Evolutionary conservation across 2,797 vertebrate genomes (phyloP).

Genomic region (Merluccius polli): DNA sequence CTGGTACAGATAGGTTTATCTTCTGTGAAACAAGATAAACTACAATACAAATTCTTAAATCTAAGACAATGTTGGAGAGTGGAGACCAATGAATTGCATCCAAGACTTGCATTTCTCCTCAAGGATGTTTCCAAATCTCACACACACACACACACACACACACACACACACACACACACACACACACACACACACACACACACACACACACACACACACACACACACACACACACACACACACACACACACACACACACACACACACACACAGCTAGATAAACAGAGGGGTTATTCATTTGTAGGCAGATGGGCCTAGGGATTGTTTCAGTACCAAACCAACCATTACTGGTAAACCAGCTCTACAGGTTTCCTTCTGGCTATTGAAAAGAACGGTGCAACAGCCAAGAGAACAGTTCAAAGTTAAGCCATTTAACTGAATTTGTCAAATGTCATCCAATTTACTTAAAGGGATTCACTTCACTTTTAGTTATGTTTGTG

Average conservation of each 20-base stretch:
- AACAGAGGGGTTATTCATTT: background rate
- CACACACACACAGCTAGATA: too few species aligned
- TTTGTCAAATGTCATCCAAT: background rate
- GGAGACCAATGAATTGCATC: background rate
- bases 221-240: too few species aligned
- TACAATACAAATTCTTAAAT: background rate
- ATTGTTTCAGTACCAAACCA: background rate
- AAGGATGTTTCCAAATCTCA: background rate
- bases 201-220: too few species aligned
- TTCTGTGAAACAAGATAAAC: background rate
- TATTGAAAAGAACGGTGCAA: background rate
- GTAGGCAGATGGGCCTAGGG: background rate
- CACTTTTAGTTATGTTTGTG: too few species aligned
- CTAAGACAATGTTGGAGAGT: background rate
- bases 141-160: too few species aligned
- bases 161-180: too few species aligned
- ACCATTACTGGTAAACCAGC: slow-evolving; percentile 31
- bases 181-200: too few species aligned
- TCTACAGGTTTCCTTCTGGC: slow-evolving; percentile 26
- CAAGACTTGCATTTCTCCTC: background rate
- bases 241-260: too few species aligned
- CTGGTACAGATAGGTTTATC: background rate
- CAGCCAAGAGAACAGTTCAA: background rate
- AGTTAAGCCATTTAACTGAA: background rate
- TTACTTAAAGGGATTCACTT: too few species aligned